Evolutionary conservation across 2,888 invertebrate genomes (phyloP), one percentile per base, ranked within the genome.

Genomic region (Drosophila histrio): DNA sequence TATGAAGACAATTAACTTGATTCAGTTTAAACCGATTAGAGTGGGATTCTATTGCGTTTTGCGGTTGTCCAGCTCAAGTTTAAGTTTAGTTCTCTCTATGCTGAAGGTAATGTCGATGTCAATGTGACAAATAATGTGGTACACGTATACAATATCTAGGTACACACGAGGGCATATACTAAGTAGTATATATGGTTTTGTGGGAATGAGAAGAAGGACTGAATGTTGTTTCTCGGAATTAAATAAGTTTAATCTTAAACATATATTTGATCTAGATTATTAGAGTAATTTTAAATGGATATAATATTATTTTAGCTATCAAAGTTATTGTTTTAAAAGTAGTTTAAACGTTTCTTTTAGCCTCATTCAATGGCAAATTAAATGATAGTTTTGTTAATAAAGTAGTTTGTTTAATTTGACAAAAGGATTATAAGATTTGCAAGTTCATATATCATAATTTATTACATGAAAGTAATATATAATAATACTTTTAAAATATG

Each of bases 21-120:
- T 49, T 63, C n/a, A 46, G 63, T 66, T 46, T 7, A 19, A 17
- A 13, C 44, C 43, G 60, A 61, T 61, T 72, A 39, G 49, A 53
- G 44, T 77, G 80, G 36, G 80, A 76, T 39, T 68, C 43, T 30
- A 44, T 61, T 79, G 77, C 50, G 76, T 77, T 68, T 67, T 78
- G 76, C 64, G 76, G 79, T 79, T 63, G 56, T 63, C 57, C 50
- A 54, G 49, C 32, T 67, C 58, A 49, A 59, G 47, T 62, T 49
- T 46, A 43, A 50, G 19, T 43, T 30, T 13, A 26, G 15, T 28
- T 32, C 26, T 38, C 26, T 38, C 38, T 19, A 3, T 17, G 7
- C 21, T 44, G 43, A 50, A 50, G 57, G 57, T 28, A 13, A 58
- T 11, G n/a, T 22, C 24, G 3, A 24, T 57, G n/a, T 22, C 24